Base-by-base conservation (phyloP, 1,140 invertebrate species). In the Neodiprion lecontei region DNA sequence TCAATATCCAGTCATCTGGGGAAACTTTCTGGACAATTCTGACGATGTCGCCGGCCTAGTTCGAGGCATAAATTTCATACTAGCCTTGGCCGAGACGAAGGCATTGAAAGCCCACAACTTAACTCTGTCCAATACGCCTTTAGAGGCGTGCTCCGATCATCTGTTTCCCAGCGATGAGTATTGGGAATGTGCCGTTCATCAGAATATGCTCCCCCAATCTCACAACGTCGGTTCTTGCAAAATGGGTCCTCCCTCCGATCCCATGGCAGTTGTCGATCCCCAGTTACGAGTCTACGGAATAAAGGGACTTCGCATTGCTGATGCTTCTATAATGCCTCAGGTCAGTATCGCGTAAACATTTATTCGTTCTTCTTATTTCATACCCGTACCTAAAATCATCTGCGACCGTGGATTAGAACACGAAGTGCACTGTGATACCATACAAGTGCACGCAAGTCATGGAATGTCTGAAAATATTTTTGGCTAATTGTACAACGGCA, bases 121-220 rank as follows among this genome's bases (percentile, higher is more conserved):
- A 8, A 78, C 70, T 14, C 73, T 83, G 5, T 49, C 77, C 1
- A 72, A 67, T 9, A 21, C 69, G 1, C 74, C 74, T 0, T 9
- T 80, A 10, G 9, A 70, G 1, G 71, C 73, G 11, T 89, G 88
- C 67, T 76, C 81, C 0, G 65, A 78, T 0, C 78, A 77, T 65
- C 17, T 70, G 10, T 94, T 93, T 72, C 91, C 92, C 0, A 93
- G 84, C 5, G 90, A 92, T 74, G 79, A 82, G 1, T 93, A 92
- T 78, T 92, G 91, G 89, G 83, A 82, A n/a, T 92, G 91, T 76
- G 83, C 84, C 1, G 82, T 90, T 3, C 85, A 82, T 68, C 83
- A 84, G 14, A 61, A 89, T 28, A 87, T 88, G 1, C 82, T 86
- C 14, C 89, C 90, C 0, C 85, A 91, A 67, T 91, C 90, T 77